Evolutionary conservation across 2,113 vertebrate genomes (phyloP).

Genomic region (Gobio gobio): DNA sequence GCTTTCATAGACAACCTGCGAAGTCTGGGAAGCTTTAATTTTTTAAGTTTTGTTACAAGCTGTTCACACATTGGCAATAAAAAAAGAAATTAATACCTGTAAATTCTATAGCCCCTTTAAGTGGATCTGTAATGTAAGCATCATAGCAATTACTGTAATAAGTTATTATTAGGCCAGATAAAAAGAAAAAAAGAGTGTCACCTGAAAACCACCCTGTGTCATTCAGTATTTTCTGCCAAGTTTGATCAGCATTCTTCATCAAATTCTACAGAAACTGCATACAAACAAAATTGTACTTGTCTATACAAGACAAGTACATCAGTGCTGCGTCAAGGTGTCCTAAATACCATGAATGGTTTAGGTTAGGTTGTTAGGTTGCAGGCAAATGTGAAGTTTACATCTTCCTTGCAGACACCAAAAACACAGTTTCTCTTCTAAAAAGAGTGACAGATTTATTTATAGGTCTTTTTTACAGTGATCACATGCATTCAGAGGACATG

Average conservation of each 20-base stretch:
- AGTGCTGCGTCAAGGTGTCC: neutral
- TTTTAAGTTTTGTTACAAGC: no score
- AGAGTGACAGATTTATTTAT: conserved; percentile 64
- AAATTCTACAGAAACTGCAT: neutral
- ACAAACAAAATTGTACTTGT: neutral
- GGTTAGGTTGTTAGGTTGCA: conserved; percentile 16
- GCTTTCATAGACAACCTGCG: no score
- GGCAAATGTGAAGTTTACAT: conserved; percentile 13
- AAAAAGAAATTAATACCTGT: no score
- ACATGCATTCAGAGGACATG: conserved; percentile 50
- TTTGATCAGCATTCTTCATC: neutral
- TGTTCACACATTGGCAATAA: no score
- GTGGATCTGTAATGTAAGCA: no score
- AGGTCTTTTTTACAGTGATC: conserved; percentile 50
- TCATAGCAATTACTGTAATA: no score
- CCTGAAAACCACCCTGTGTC: no score
- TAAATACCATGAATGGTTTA: conserved; percentile 5
- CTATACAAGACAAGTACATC: conserved; percentile 15
- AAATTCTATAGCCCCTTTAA: no score
- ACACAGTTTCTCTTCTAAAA: neutral
- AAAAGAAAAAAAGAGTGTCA: no score
- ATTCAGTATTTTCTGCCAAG: neutral
- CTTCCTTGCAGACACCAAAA: neutral
- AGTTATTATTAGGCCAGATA: no score
- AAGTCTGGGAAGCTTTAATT: no score